phyloP scores from a whole-genome alignment of 2,888 invertebrate species.

The Harpalus rufipes region DNA sequence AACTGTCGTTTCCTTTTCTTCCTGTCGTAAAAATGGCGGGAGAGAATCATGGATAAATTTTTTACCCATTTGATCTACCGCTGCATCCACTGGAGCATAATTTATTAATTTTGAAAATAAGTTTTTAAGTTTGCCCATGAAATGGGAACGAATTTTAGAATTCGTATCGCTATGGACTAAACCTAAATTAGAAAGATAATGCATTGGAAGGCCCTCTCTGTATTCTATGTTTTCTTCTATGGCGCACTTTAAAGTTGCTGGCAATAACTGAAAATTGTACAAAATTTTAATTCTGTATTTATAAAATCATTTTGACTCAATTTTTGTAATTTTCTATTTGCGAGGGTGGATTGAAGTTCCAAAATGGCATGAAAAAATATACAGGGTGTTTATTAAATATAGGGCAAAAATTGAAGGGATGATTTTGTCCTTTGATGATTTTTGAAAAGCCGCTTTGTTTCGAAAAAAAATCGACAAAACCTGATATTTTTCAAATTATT shows the following conservation, averaged over 20 bases:
- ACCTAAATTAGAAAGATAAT: slow-evolving; percentile 88
- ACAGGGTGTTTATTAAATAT: too few relatives aligned
- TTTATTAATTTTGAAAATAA: slow-evolving; percentile 81
- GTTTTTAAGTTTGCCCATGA: slow-evolving; percentile 76
- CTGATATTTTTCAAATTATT: too few relatives aligned
- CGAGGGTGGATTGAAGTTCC: too few relatives aligned
- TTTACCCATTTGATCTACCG: slow-evolving; percentile 92
- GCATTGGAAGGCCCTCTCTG: slow-evolving; percentile 86
- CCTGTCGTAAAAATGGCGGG: slow-evolving; percentile 87
- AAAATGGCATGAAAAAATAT: too few relatives aligned
- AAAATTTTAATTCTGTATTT: too few relatives aligned
- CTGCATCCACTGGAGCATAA: slow-evolving; percentile 85
- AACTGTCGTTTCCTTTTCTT: slow-evolving; percentile 85
- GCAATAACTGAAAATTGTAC: slow-evolving; percentile 79
- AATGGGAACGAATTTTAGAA: slow-evolving; percentile 72
- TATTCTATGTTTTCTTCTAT: slow-evolving; percentile 85
- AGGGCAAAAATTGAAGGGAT: too few relatives aligned
- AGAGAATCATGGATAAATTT: slow-evolving; percentile 91
- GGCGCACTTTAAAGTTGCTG: slow-evolving; percentile 86
- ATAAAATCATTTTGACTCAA: too few relatives aligned
- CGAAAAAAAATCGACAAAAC: too few relatives aligned
- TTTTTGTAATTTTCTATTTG: too few relatives aligned
- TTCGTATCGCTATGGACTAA: slow-evolving; percentile 81
- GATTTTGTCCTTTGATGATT: too few relatives aligned
- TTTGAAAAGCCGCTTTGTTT: too few relatives aligned